A percentile compares a stretch with the other conserved stretches of the same genome.
Conservation (phyloP, 1,140 invertebrate genomes). For the Drosophila equinoxialis region DNA sequence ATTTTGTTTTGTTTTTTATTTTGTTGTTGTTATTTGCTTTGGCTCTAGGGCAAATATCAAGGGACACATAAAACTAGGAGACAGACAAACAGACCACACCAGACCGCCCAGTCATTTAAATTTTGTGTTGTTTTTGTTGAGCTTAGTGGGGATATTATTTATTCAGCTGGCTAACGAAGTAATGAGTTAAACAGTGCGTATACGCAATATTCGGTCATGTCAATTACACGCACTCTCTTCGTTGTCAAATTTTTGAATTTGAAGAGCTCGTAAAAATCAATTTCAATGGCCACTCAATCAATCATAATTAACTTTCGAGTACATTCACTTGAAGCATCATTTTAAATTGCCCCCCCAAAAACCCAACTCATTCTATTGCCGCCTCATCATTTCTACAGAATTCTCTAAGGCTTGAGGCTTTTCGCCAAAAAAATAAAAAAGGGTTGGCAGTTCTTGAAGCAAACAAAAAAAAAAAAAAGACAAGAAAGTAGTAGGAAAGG, state of each 20-base stretch:
- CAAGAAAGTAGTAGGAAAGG: constrained; percentile 45
- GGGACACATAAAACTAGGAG: constrained; percentile 45
- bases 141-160: constrained; percentile 22
- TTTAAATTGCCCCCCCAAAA: constrained; percentile 35
- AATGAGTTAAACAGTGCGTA: constrained; percentile 55
- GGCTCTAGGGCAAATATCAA: neutral
- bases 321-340: constrained; percentile 56
- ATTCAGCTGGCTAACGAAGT: constrained; percentile 23
- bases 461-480: neutral
- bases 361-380: neutral
- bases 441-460: too few relatives aligned
- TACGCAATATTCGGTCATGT: constrained; percentile 59
- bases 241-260: constrained; percentile 62
- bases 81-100: too few relatives aligned
- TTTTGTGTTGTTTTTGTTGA: neutral
- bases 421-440: too few relatives aligned
- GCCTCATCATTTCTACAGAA: neutral
- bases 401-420: neutral
- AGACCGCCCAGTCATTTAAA: constrained; percentile 3
- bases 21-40: constrained; percentile 15
- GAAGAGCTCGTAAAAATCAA: constrained; percentile 54
- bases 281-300: constrained; percentile 70
- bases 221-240: constrained; percentile 51
- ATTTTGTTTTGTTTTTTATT: constrained; percentile 15
- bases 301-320: constrained; percentile 74